Conservation (phyloP, 1,140 invertebrate species). For the Thaumatotibia leucotreta region DNA sequence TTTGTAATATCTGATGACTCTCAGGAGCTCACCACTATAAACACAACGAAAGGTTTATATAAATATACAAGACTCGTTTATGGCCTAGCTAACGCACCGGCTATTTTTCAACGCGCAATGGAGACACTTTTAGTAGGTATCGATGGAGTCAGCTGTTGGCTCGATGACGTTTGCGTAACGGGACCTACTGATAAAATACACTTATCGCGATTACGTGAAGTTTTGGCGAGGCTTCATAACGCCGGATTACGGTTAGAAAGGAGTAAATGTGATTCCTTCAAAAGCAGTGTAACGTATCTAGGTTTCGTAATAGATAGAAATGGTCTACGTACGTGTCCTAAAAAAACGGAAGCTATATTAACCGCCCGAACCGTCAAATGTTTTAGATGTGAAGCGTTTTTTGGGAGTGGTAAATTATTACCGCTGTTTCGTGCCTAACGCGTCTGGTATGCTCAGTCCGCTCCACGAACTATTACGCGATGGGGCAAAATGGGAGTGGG, state of each 20-base stretch:
- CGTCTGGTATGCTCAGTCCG: constrained; percentile 1
- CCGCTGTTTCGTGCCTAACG: constrained; percentile 14
- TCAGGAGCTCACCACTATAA: constrained; percentile 50
- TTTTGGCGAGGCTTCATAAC: neutral
- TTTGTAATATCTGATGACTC: constrained; percentile 43
- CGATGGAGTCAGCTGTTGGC: no score
- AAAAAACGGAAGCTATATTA: constrained; percentile 16
- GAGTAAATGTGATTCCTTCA: neutral
- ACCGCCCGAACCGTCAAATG: constrained; percentile 15
- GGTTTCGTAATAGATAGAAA: no score
- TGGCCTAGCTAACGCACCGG: no score
- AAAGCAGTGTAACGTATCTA: constrained; percentile 18
- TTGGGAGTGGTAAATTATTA: constrained; percentile 26
- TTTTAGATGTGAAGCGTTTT: constrained; percentile 18
- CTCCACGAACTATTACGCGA: no score
- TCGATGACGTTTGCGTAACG: constrained; percentile 35
- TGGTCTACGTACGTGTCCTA: constrained; percentile 21
- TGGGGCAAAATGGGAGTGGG: neutral
- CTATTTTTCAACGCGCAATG: constrained; percentile 50
- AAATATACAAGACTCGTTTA: no score
- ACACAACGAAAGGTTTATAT: constrained; percentile 40
- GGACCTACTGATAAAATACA: neutral
- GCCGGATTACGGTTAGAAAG: neutral
- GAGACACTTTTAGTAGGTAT: constrained; percentile 37
- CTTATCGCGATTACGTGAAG: neutral